Evolutionary conservation across 2,888 invertebrate genomes (phyloP).

Genomic region (Mimas tiliae): DNA sequence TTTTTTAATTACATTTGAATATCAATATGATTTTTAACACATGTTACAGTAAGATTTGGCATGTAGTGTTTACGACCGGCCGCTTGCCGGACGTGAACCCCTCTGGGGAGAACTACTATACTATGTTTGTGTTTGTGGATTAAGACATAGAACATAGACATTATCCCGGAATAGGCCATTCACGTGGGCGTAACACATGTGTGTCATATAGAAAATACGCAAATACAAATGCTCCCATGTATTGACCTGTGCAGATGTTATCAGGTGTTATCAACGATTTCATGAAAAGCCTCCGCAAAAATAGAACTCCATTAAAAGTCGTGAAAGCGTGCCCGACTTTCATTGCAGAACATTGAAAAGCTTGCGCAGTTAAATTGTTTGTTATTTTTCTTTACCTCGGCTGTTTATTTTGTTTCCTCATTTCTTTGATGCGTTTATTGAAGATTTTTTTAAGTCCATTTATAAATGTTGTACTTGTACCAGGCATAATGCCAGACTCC

Average conservation of each 20-base stretch:
- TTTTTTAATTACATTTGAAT: too few relatives aligned
- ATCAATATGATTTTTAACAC: too few relatives aligned
- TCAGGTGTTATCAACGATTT: slow-evolving; percentile 15
- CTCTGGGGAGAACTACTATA: too few relatives aligned
- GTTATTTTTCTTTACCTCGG: slow-evolving; percentile 9
- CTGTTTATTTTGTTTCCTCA: slow-evolving; percentile 2
- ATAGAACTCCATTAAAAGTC: background rate
- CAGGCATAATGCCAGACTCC: too few relatives aligned
- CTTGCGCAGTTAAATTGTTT: slow-evolving; percentile 14
- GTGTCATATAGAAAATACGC: background rate
- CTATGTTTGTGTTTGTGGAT: too few relatives aligned
- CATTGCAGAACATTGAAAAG: slow-evolving; percentile 3
- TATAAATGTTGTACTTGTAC: too few relatives aligned
- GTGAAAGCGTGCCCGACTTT: background rate
- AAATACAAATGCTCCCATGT: background rate
- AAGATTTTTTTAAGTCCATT: slow-evolving; percentile 2
- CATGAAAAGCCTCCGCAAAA: slow-evolving; percentile 6
- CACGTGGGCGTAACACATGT: too few relatives aligned
- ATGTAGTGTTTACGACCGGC: too few relatives aligned
- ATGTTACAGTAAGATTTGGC: too few relatives aligned
- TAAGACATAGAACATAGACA: too few relatives aligned
- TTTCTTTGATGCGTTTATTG: slow-evolving; percentile 2
- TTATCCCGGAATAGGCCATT: too few relatives aligned
- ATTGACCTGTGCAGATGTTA: slow-evolving; percentile 10
- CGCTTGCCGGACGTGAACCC: too few relatives aligned